Evolutionary conservation across 2,797 vertebrate species (phyloP).

Genomic region (Alectoris magna): DNA sequence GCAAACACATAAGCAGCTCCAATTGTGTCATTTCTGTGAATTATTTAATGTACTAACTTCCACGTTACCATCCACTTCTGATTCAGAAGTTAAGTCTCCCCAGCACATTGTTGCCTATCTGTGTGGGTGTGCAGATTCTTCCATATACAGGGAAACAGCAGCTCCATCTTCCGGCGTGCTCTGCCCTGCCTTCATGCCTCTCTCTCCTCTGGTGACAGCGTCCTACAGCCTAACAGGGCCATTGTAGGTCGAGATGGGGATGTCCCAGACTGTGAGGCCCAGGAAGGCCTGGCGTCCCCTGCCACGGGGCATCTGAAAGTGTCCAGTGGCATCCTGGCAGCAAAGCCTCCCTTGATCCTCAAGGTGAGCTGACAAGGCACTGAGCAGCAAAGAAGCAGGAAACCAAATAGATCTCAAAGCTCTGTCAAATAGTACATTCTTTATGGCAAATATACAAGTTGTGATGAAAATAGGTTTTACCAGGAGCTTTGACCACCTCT

Average conservation of each 20-base stretch:
- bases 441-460: background rate
- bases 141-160: slow-evolving; percentile 6
- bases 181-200: background rate
- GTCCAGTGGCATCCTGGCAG: background rate
- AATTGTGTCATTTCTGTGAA: background rate
- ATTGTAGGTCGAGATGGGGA: background rate
- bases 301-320: background rate
- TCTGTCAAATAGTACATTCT: background rate
- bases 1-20: slow-evolving; percentile 8
- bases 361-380: background rate
- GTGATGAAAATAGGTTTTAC: background rate
- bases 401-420: background rate
- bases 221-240: no score
- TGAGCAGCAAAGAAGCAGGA: background rate
- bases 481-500: background rate
- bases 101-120: slow-evolving; percentile 12
- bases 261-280: background rate
- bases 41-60: slow-evolving; percentile 28
- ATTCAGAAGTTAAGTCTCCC: slow-evolving; percentile 51
- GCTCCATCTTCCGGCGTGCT: background rate
- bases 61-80: slow-evolving; percentile 17
- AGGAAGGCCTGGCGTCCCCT: no score
- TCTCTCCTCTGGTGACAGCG: background rate
- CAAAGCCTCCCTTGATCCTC: background rate
- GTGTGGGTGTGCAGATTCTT: slow-evolving; percentile 36